Base-by-base conservation (phyloP, 2,797 vertebrate genomes). In the Linurgus olivaceus region DNA sequence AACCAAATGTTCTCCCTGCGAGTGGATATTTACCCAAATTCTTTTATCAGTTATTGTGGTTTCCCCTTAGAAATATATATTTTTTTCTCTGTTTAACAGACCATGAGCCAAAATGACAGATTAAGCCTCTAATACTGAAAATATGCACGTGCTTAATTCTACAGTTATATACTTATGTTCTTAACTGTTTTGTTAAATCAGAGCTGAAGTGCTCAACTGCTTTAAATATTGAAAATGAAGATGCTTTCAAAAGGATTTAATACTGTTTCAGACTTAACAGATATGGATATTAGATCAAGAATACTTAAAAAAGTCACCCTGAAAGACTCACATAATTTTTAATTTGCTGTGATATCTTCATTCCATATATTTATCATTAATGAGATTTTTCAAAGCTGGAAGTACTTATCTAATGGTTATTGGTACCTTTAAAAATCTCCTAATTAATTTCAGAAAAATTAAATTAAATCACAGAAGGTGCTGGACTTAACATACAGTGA, bases 71-170 rank as follows among this genome's bases (percentile, higher is more conserved):
- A 86, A 74, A 59, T 63, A 8, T 24, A 1, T 42, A 17, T 10
- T 65, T 42, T 68, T 40, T 71, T 31, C 33, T 57, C 47, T 66
- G 4, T 75, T 83, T 71, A 71, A 92, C 31, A 89, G 80, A 51
- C 25, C 47, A 58, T 62, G 62, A 85, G 31, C 50, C 67, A 91
- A 93, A 93, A 75, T 81, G 94, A 90, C 87, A 91, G 73, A 75
- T 86, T 95, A 96, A 93, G 76, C 51, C 73, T 45, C 33, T 96
- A 95, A 96, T 93, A 83, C 90, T 86, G 59, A 87, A 94, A 86
- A 90, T 81, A 84, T 16, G 37, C 83, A 73, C 2, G 5, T 94
- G 63, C 82, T 76, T 94, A 94, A 94, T 92, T 91, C 93, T 88
- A 13, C 67, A 81, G 66, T 86, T 83, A 88, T 55, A 51, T 89